Conservation (phyloP, 2,113 vertebrate species). For the Puffinus mauretanicus region DNA sequence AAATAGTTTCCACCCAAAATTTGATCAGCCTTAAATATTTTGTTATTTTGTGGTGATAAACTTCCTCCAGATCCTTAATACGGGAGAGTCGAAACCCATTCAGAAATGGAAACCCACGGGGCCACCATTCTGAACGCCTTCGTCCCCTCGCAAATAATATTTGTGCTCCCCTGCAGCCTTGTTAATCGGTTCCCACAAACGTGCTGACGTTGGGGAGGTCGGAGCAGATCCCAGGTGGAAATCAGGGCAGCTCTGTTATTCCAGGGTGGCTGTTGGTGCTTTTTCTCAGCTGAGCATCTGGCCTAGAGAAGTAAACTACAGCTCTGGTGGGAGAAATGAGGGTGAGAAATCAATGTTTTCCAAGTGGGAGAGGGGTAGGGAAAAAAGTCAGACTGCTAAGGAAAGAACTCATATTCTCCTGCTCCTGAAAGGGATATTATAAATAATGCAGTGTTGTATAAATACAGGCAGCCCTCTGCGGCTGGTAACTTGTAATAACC, state of each 20-base stretch:
- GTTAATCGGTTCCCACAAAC: not conserved
- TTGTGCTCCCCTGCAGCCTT: not conserved
- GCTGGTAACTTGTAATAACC: constrained; percentile 31
- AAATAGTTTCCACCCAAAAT: constrained; percentile 25
- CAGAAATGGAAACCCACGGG: not conserved
- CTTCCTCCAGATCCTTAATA: not conserved
- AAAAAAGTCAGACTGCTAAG: not conserved
- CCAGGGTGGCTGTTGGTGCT: not conserved
- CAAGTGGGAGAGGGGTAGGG: not conserved
- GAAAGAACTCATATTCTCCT: not conserved
- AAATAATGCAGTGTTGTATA: constrained; percentile 36
- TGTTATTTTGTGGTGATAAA: not conserved
- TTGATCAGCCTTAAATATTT: not conserved
- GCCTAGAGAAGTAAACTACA: not conserved
- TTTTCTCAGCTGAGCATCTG: not conserved
- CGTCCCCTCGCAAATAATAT: not conserved
- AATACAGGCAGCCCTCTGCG: constrained; percentile 4
- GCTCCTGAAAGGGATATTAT: constrained; percentile 27
- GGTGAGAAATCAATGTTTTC: not conserved
- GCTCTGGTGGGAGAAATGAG: not conserved
- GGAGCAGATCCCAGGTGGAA: not conserved
- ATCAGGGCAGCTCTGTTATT: not conserved
- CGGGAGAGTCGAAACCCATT: rapidly evolving
- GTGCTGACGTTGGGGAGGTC: not conserved
- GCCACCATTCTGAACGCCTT: not conserved